Conservation (phyloP, 2,797 vertebrate genomes). For the Gambusia yucatana region DNA sequence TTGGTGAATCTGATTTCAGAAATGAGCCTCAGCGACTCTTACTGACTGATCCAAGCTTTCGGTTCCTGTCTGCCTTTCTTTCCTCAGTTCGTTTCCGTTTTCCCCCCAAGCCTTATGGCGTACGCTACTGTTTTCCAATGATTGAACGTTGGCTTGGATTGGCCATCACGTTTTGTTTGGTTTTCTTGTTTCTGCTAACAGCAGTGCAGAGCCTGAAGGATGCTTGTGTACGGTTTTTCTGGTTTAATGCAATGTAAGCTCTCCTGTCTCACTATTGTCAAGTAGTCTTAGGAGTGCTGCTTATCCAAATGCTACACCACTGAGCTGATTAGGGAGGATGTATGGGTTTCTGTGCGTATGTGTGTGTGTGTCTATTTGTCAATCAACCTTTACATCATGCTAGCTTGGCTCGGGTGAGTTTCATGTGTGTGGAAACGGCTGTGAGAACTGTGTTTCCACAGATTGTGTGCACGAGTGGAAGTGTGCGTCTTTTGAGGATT, state of each 20-base stretch:
- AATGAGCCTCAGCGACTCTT: neutral
- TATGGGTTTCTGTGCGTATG: slow-evolving; percentile 12
- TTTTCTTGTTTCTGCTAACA: slow-evolving; percentile 24
- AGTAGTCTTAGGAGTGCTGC: slow-evolving; percentile 64
- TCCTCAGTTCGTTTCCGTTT: neutral
- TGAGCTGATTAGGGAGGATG: slow-evolving; percentile 72
- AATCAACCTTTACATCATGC: slow-evolving; percentile 51
- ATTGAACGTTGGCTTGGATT: neutral
- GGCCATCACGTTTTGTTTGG: neutral
- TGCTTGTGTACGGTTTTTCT: slow-evolving; percentile 66
- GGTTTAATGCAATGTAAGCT: slow-evolving; percentile 76
- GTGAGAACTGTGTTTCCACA: slow-evolving; percentile 33
- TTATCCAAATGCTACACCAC: slow-evolving; percentile 71
- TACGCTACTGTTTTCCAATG: too few species aligned
- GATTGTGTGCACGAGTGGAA: slow-evolving; percentile 36
- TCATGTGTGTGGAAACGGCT: slow-evolving; percentile 46
- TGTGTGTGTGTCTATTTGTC: slow-evolving; percentile 36
- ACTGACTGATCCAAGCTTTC: neutral
- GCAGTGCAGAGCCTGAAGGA: slow-evolving; percentile 61
- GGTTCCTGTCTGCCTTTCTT: neutral
- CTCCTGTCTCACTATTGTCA: slow-evolving; percentile 72
- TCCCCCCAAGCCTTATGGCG: too few species aligned
- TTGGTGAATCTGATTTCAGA: neutral
- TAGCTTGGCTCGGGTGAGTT: slow-evolving; percentile 22
- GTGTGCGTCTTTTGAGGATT: slow-evolving; percentile 67